A percentile compares a stretch with the other conserved stretches of the same genome.
phyloP scores from a whole-genome alignment of 1,140 invertebrate species.

The Drosophila teissieri region DNA sequence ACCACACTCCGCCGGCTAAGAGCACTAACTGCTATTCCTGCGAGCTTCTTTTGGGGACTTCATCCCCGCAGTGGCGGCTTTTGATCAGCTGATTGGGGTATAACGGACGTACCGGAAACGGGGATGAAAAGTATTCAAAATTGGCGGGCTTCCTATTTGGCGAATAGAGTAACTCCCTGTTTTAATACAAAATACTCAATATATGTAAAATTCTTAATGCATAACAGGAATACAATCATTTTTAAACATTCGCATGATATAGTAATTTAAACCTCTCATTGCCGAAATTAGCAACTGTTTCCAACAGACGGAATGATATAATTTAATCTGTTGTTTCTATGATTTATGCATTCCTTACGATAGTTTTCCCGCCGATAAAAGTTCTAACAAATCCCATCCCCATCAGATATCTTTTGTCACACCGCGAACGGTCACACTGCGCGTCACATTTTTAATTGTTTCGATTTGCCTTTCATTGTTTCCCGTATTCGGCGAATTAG shows the following conservation, averaged over 20 bases:
- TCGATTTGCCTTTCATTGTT: conserved; percentile 10
- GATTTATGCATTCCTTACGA: not conserved
- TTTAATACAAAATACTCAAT: no score
- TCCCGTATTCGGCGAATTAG: conserved; percentile 2
- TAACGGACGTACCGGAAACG: not conserved
- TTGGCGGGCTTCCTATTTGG: conserved; percentile 2
- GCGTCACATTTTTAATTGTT: conserved; percentile 14
- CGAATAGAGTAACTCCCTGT: not conserved
- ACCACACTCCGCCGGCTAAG: conserved; percentile 45
- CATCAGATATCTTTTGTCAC: conserved; percentile 8
- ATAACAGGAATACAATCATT: no score
- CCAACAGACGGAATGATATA: no score
- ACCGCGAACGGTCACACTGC: conserved; percentile 19
- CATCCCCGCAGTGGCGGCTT: conserved; percentile 13
- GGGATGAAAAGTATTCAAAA: conserved; percentile 15
- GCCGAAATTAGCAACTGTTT: no score
- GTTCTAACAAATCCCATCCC: not conserved
- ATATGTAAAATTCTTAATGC: no score
- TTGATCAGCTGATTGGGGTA: conserved; percentile 39
- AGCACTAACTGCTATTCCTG: conserved; percentile 23
- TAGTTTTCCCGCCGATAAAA: not conserved
- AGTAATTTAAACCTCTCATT: no score
- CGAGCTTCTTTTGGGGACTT: conserved; percentile 39
- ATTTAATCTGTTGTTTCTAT: no score
- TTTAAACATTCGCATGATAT: no score